These are phyloP conservation scores for Pseudorectes ferrugineus DNA, from an alignment of 2,113 vertebrate species.

Conservation along the genomic window DNA sequence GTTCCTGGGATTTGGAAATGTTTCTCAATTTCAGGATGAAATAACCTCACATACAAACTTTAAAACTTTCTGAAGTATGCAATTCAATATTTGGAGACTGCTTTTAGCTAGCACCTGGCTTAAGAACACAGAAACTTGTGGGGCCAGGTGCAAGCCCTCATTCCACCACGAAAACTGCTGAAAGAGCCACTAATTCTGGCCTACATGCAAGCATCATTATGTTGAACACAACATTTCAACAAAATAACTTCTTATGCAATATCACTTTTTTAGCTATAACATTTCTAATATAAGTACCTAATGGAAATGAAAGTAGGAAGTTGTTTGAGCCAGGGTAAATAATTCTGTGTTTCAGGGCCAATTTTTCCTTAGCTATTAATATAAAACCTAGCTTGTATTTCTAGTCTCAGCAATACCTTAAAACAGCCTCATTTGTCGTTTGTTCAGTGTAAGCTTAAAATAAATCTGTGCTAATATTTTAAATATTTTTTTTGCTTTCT, in stretches of 20 bases:
- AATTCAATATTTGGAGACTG: neutral
- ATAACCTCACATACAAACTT: neutral
- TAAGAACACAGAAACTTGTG: neutral
- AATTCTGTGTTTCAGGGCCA: neutral
- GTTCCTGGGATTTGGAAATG: neutral
- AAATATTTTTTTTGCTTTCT: neutral
- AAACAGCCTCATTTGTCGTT: neutral
- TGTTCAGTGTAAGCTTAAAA: neutral
- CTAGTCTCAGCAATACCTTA: neutral
- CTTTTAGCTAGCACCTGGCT: neutral
- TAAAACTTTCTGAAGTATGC: neutral
- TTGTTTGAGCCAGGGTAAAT: neutral
- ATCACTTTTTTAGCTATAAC: neutral
- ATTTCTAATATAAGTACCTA: neutral
- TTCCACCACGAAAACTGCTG: neutral
- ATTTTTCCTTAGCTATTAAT: neutral
- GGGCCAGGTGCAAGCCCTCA: neutral
- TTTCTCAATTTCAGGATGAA: neutral
- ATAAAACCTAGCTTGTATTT: neutral
- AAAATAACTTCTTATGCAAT: neutral
- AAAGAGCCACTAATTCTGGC: neutral
- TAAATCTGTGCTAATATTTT: neutral
- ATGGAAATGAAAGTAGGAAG: neutral
- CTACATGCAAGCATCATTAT: neutral
- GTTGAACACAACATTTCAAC: neutral